Evolutionary conservation across 2,797 vertebrate genomes (phyloP).

Genomic region (Ctenopoma kingsleyae): DNA sequence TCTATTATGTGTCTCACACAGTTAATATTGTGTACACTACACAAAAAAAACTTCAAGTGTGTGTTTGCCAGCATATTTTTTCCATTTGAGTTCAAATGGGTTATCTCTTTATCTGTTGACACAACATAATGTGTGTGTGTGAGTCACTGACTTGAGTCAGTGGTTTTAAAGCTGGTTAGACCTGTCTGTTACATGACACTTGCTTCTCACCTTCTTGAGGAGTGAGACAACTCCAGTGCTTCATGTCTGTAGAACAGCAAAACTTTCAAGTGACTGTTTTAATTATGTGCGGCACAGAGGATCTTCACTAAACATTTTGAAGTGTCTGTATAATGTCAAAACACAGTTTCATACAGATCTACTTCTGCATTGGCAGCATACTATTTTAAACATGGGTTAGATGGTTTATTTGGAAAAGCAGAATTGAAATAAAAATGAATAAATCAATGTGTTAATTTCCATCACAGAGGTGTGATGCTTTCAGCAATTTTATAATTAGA

Average conservation of each 20-base stretch:
- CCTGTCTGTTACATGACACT: constrained; percentile 59
- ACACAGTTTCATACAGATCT: constrained; percentile 1
- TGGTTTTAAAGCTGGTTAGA: constrained; percentile 69
- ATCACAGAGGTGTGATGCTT: background rate
- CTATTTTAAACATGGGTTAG: background rate
- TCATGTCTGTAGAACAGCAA: constrained; percentile 2
- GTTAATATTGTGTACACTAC: constrained; percentile 44
- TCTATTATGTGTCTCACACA: constrained; percentile 32
- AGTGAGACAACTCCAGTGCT: constrained; percentile 3
- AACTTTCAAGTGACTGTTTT: constrained; percentile 15
- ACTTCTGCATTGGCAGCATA: background rate
- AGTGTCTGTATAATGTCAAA: constrained; percentile 15
- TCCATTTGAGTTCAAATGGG: constrained; percentile 38
- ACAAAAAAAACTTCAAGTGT: constrained; percentile 21
- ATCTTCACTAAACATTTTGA: constrained; percentile 8
- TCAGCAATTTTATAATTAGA: constrained; percentile 10
- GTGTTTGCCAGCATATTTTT: constrained; percentile 29
- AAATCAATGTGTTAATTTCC: background rate
- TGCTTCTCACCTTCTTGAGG: constrained; percentile 26
- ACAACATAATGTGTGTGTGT: constrained; percentile 61
- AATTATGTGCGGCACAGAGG: background rate
- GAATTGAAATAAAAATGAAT: background rate
- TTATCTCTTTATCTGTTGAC: constrained; percentile 71
- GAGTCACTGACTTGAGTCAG: constrained; percentile 67
- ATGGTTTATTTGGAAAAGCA: constrained; percentile 23